Evolutionary conservation across 2,888 invertebrate species (phyloP).

Genomic region (Norana najaformis): DNA sequence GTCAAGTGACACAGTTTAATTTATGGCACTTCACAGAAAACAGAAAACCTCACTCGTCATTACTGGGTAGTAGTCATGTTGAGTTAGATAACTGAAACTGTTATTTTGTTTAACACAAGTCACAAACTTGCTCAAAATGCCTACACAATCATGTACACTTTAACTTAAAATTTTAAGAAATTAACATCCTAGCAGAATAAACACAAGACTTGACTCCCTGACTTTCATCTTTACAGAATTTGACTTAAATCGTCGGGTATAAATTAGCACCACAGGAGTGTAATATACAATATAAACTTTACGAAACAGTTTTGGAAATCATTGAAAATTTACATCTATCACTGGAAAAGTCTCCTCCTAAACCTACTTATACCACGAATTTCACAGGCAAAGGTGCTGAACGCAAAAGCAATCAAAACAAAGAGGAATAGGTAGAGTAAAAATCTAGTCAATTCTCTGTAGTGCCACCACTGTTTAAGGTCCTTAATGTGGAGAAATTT

Average conservation of each 20-base stretch:
- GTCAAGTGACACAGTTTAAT: neutral
- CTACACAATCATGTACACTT: neutral
- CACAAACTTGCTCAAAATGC: neutral
- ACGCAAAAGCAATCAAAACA: constrained; percentile 53
- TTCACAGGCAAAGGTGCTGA: constrained; percentile 55
- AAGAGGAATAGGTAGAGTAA: constrained; percentile 54
- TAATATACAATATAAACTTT: neutral
- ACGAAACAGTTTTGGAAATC: neutral
- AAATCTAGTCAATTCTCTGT: constrained; percentile 55
- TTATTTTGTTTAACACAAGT: neutral
- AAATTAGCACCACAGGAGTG: neutral
- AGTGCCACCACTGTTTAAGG: constrained; percentile 66
- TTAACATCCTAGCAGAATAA: neutral
- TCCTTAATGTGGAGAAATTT: constrained; percentile 70
- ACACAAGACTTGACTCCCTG: neutral
- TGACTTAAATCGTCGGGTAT: neutral
- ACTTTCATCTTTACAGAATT: neutral
- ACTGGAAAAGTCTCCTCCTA: constrained; percentile 7
- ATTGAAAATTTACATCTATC: neutral
- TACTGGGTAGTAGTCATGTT: too few relatives aligned
- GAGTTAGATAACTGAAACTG: too few relatives aligned
- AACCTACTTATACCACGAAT: constrained; percentile 30
- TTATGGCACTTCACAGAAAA: neutral
- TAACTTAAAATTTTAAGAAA: neutral
- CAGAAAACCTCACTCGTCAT: neutral